phyloP scores from a whole-genome alignment of 2,113 vertebrate species.

The Elachura formosa region DNA sequence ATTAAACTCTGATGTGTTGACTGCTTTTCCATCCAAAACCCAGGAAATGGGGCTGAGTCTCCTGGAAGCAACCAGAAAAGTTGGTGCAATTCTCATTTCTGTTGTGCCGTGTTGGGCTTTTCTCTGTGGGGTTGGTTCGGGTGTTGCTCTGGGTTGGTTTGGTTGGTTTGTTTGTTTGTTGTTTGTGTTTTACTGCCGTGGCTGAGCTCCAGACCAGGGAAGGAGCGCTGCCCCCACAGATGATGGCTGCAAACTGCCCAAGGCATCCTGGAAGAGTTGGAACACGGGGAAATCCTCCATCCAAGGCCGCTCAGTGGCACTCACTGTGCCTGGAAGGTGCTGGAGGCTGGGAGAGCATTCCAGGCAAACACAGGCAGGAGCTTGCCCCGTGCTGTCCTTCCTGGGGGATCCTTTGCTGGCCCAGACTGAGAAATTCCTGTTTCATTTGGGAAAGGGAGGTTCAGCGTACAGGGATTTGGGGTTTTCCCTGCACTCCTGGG shows the following conservation, averaged over 20 bases:
- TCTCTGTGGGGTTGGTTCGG: neutral
- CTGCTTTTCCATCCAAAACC: neutral
- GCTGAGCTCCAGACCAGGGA: too few relatives aligned
- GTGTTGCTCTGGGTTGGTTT: neutral
- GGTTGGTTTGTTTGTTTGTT: neutral
- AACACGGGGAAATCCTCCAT: rapidly evolving
- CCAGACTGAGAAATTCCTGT: rapidly evolving
- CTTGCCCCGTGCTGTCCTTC: neutral
- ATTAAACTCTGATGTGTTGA: neutral
- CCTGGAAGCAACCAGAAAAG: neutral
- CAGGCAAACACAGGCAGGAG: rapidly evolving
- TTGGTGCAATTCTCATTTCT: neutral
- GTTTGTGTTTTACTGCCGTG: rapidly evolving
- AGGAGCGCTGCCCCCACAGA: neutral
- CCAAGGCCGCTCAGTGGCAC: neutral
- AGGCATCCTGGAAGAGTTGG: neutral
- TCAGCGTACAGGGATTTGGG: neutral
- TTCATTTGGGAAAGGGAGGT: neutral
- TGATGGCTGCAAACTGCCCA: neutral
- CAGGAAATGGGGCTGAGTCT: neutral
- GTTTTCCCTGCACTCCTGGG: neutral
- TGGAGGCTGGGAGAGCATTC: neutral
- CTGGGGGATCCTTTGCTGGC: too few relatives aligned
- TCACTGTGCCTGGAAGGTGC: rapidly evolving
- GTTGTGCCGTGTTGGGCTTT: neutral